These are phyloP conservation scores for Incurvaria masculella DNA, from an alignment of 2,888 invertebrate genomes.

Conservation along the genomic window DNA sequence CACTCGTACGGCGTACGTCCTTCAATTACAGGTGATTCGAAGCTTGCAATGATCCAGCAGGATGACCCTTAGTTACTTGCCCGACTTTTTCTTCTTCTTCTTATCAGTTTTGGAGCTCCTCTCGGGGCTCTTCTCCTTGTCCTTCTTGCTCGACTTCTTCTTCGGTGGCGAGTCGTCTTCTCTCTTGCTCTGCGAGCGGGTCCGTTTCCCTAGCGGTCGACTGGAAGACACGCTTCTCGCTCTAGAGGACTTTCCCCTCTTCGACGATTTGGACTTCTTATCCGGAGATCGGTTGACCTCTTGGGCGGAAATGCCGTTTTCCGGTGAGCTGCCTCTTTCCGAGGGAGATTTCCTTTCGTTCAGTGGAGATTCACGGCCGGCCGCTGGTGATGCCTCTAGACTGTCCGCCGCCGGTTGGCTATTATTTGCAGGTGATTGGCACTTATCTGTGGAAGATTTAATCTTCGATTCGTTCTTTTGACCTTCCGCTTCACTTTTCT, in stretches of 20 bases:
- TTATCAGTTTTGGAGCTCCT: constrained; percentile 25
- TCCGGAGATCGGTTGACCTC: no score
- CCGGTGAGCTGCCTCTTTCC: no score
- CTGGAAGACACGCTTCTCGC: no score
- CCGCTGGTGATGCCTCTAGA: no score
- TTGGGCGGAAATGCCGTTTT: no score
- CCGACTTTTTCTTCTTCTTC: constrained; percentile 39
- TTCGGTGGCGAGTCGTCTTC: neutral
- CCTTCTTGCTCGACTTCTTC: constrained; percentile 20
- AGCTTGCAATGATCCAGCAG: neutral
- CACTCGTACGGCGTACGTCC: neutral
- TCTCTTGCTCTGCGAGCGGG: neutral
- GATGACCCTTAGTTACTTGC: constrained; percentile 23
- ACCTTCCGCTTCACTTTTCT: no score
- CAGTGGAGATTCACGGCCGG: no score
- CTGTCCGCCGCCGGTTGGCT: no score
- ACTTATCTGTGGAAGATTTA: no score
- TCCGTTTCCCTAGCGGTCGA: constrained; percentile 7
- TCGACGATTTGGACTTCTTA: neutral
- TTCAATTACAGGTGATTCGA: neutral
- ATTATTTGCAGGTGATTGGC: no score
- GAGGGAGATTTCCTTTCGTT: no score
- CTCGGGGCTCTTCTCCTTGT: constrained; percentile 24
- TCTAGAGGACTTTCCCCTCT: constrained; percentile 7
- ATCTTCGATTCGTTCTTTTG: no score